Evolutionary conservation across 2,113 vertebrate genomes (phyloP).

Genomic region (Emydura subglobosa): DNA sequence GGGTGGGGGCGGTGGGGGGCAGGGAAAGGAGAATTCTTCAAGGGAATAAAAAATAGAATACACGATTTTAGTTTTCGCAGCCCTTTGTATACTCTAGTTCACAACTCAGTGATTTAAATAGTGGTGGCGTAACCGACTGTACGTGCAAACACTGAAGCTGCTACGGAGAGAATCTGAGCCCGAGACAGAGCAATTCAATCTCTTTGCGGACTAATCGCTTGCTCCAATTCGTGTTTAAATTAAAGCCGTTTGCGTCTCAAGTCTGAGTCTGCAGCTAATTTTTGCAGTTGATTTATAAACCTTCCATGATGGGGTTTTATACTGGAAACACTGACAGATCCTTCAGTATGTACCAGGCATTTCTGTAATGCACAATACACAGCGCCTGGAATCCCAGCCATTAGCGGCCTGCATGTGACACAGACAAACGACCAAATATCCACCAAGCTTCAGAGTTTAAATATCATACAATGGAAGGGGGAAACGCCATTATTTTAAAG

Average conservation of each 20-base stretch:
- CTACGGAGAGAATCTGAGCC: neutral
- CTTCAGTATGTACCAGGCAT: slow-evolving; percentile 53
- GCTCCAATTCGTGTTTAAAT: neutral
- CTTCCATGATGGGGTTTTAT: neutral
- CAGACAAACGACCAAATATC: slow-evolving; percentile 67
- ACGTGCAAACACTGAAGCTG: neutral
- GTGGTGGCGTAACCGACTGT: neutral
- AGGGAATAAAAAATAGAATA: neutral
- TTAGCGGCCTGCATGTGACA: slow-evolving; percentile 60
- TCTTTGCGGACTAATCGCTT: neutral
- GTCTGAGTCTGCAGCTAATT: neutral
- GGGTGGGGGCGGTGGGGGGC: slow-evolving; percentile 43
- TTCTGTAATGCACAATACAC: slow-evolving; percentile 56
- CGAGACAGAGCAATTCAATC: neutral
- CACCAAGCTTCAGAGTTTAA: slow-evolving; percentile 70
- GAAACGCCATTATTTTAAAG: slow-evolving; percentile 79
- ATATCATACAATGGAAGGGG: slow-evolving; percentile 69
- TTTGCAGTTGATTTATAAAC: neutral
- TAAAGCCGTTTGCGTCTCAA: neutral
- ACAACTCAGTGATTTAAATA: neutral
- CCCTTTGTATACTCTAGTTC: neutral
- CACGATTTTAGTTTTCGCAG: neutral
- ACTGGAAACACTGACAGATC: slow-evolving; percentile 57
- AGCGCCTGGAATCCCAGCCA: slow-evolving; percentile 48
- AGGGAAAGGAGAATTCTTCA: slow-evolving; percentile 23